Percentiles rank a stretch among this genome's conserved stretches.
Evolutionary conservation across 2,113 vertebrate genomes (phyloP).

Genomic region (Neogale vison): DNA sequence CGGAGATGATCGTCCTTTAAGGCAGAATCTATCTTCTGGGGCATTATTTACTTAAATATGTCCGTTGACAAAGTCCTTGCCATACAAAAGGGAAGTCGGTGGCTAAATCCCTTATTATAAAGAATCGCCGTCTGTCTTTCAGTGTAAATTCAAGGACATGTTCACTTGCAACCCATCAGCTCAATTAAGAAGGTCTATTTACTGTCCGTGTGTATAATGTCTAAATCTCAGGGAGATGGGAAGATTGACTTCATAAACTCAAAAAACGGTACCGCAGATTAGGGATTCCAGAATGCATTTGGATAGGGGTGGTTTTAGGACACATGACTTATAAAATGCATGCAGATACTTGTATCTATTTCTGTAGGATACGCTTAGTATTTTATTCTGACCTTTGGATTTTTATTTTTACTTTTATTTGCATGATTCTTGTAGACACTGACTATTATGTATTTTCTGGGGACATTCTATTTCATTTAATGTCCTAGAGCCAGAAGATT

Average conservation of each 20-base stretch:
- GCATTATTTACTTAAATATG: slow-evolving; percentile 81
- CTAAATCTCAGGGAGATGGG: slow-evolving; percentile 79
- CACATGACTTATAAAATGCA: slow-evolving; percentile 44
- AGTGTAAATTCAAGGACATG: slow-evolving; percentile 83
- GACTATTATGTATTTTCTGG: slow-evolving; percentile 35
- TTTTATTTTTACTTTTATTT: slow-evolving; percentile 48
- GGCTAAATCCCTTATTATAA: slow-evolving; percentile 82
- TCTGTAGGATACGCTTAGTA: slow-evolving; percentile 36
- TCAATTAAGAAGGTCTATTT: slow-evolving; percentile 84
- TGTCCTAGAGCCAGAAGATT: slow-evolving; percentile 59
- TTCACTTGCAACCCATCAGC: slow-evolving; percentile 83
- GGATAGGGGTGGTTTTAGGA: slow-evolving; percentile 62
- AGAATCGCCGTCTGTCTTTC: slow-evolving; percentile 82
- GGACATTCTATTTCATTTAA: slow-evolving; percentile 40
- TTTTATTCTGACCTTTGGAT: slow-evolving; percentile 72
- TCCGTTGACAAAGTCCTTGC: slow-evolving; percentile 82
- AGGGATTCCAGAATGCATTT: slow-evolving; percentile 52
- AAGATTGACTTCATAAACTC: slow-evolving; percentile 80
- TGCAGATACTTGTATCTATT: not conserved
- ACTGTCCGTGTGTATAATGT: slow-evolving; percentile 78
- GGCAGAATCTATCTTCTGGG: slow-evolving; percentile 80
- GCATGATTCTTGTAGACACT: slow-evolving; percentile 51
- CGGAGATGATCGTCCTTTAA: slow-evolving; percentile 72
- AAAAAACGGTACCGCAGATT: slow-evolving; percentile 61
- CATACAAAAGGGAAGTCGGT: slow-evolving; percentile 76